These are phyloP conservation scores for Thalassaphorura encarpata DNA, from an alignment of 1,140 invertebrate species.

Conservation along the genomic window DNA sequence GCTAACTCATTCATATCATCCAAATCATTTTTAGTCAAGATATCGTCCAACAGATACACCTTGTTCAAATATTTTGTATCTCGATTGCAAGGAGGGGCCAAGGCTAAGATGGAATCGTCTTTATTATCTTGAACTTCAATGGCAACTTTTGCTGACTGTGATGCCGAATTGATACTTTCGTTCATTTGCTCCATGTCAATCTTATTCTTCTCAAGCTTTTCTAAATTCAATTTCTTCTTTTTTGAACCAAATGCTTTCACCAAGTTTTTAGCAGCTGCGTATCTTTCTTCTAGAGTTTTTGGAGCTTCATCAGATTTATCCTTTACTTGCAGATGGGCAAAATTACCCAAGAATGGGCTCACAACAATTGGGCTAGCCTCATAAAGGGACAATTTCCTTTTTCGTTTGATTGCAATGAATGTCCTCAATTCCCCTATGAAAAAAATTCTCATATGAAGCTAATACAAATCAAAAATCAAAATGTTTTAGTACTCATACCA, in stretches of 20 bases:
- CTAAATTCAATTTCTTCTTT: constrained; percentile 22
- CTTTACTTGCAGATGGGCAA: constrained; percentile 10
- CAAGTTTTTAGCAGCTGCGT: constrained; percentile 16
- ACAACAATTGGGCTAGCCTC: constrained; percentile 23
- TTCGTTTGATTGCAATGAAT: constrained; percentile 17
- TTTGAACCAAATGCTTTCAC: constrained; percentile 31
- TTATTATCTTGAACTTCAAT: not conserved
- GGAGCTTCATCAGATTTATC: not conserved
- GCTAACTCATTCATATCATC: constrained; percentile 21
- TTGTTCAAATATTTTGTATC: constrained; percentile 6
- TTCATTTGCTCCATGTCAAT: constrained; percentile 22
- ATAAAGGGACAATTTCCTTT: constrained; percentile 16
- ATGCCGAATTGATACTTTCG: constrained; percentile 19
- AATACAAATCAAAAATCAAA: too few relatives aligned
- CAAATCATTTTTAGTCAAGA: constrained; percentile 20
- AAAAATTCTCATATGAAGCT: too few relatives aligned
- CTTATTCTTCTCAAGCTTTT: constrained; percentile 23
- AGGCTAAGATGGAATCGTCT: not conserved
- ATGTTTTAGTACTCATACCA: too few relatives aligned
- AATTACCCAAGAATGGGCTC: constrained; percentile 15
- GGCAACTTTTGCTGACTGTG: constrained; percentile 3
- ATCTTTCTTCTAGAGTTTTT: constrained; percentile 16
- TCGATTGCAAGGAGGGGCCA: constrained; percentile 20
- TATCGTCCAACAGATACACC: constrained; percentile 26
- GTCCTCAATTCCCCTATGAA: constrained; percentile 6